These are phyloP conservation scores for Mesocricetus auratus DNA, from an alignment of 2,113 vertebrate species.

Conservation along the genomic window DNA sequence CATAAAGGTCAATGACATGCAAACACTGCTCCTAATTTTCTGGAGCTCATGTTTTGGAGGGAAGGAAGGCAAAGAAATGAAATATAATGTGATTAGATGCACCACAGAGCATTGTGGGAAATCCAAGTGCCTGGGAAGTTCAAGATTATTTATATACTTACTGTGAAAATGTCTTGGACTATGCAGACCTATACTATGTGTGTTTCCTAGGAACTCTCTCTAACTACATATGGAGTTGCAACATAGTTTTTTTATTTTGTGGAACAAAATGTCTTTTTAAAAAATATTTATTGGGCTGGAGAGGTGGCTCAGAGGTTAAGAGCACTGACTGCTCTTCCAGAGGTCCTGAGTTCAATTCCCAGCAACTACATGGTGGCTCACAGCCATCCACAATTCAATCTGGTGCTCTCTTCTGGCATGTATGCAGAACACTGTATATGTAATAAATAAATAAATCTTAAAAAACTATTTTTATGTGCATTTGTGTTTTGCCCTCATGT, in stretches of 20 bases:
- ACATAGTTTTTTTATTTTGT: background rate
- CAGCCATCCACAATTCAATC: too few relatives aligned
- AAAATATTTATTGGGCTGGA: too few relatives aligned
- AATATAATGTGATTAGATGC: background rate
- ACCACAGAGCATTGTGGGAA: background rate
- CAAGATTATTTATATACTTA: background rate
- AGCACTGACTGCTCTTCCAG: too few relatives aligned
- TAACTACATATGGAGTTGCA: background rate
- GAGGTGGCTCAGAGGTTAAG: too few relatives aligned
- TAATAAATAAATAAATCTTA: too few relatives aligned
- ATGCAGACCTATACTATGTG: background rate
- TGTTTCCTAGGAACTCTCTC: conserved; percentile 48
- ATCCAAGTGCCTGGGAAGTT: background rate
- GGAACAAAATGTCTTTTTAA: background rate
- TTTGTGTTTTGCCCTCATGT: too few relatives aligned
- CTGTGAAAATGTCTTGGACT: background rate
- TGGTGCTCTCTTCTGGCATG: too few relatives aligned
- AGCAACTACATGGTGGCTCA: too few relatives aligned
- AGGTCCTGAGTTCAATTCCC: too few relatives aligned
- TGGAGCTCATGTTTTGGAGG: background rate
- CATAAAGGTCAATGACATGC: background rate
- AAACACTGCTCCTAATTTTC: background rate
- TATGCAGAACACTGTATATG: too few relatives aligned
- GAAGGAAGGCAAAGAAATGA: conserved; percentile 1
- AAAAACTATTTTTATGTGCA: too few relatives aligned